Percentiles rank a stretch among this genome's conserved stretches.
Evolutionary conservation across 2,888 invertebrate genomes (phyloP).

Genomic region (Ceratothoa steindachneri): DNA sequence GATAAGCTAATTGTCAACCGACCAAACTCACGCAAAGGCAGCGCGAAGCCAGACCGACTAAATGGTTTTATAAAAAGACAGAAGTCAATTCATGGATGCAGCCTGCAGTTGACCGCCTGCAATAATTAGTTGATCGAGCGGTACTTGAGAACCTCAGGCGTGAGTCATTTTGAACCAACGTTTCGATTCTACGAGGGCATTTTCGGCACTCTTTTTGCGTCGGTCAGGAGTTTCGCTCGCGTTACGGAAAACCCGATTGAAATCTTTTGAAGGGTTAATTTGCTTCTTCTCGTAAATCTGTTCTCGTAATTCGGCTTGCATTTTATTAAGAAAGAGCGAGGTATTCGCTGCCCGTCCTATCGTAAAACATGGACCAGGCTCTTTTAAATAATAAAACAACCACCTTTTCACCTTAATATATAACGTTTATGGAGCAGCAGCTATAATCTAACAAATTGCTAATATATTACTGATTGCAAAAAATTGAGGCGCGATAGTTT

Average conservation of each 20-base stretch:
- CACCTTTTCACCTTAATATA: slow-evolving; percentile 6
- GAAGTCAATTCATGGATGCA: too few species aligned
- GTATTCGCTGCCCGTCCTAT: neutral
- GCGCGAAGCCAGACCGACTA: too few species aligned
- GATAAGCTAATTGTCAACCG: too few species aligned
- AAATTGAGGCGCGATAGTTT: neutral
- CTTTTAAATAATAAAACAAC: slow-evolving; percentile 1
- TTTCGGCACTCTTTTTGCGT: too few species aligned
- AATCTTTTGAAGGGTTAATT: slow-evolving; percentile 5
- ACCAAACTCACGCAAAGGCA: too few species aligned
- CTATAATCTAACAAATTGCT: slow-evolving; percentile 13
- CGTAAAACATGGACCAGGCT: neutral
- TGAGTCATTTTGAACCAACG: too few species aligned
- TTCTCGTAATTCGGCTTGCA: slow-evolving; percentile 1
- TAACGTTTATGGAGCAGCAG: slow-evolving; percentile 12
- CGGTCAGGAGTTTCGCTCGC: too few species aligned
- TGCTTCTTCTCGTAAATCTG: neutral
- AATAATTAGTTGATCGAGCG: too few species aligned
- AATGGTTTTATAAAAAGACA: too few species aligned
- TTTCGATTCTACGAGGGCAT: too few species aligned
- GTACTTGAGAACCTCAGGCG: too few species aligned
- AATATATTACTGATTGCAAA: slow-evolving; percentile 2
- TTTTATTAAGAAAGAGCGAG: slow-evolving; percentile 6
- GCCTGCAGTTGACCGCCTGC: too few species aligned
- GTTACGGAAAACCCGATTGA: neutral